phyloP scores from a whole-genome alignment of 2,888 invertebrate species.

The Camptogramma bilineatum region DNA sequence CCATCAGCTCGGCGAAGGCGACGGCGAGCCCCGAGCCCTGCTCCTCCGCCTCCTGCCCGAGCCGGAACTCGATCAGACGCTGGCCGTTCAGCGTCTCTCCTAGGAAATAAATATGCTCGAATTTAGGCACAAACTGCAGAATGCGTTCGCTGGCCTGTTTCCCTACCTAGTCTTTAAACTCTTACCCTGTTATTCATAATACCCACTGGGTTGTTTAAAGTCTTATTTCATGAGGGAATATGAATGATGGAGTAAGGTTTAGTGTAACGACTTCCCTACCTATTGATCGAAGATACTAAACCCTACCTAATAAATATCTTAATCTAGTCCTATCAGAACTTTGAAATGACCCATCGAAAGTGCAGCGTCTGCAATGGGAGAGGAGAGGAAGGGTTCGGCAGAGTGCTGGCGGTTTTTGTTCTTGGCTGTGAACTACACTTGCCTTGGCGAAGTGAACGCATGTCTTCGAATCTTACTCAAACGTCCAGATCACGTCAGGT shows the following conservation, averaged over 20 bases:
- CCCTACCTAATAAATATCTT: constrained; percentile 47
- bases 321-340: neutral
- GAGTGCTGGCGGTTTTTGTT: constrained; percentile 72
- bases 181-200: too few relatives aligned
- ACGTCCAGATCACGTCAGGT: constrained; percentile 56
- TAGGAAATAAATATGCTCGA: constrained; percentile 64
- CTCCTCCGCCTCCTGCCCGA: constrained; percentile 86
- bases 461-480: constrained; percentile 46
- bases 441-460: constrained; percentile 58
- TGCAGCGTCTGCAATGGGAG: constrained; percentile 52
- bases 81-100: constrained; percentile 94
- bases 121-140: neutral
- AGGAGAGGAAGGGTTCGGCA: constrained; percentile 42
- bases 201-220: too few relatives aligned
- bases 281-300: neutral
- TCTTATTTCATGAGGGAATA: neutral
- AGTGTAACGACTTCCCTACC: constrained; percentile 10
- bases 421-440: constrained; percentile 77
- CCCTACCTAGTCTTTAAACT: neutral
- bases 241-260: neutral
- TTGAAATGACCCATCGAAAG: constrained; percentile 71
- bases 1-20: constrained; percentile 92
- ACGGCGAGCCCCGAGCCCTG: constrained; percentile 88
- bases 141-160: neutral
- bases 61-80: constrained; percentile 93